Percentiles rank a stretch among this genome's conserved stretches.
Evolutionary conservation across 1,140 invertebrate species (phyloP).

Genomic region (Xylocopa sonorina): DNA sequence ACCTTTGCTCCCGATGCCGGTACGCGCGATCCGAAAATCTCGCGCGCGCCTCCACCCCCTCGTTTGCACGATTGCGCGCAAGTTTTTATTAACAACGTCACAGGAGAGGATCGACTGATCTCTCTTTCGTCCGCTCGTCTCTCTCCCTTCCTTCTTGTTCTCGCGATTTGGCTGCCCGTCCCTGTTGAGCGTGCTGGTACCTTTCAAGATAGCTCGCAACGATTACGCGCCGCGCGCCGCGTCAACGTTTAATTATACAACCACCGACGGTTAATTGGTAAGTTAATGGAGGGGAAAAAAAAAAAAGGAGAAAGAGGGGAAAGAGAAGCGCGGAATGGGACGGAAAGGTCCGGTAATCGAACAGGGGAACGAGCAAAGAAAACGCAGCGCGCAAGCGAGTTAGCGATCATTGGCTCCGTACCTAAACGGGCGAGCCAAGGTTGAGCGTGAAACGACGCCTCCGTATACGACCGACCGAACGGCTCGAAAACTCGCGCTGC

Average conservation of each 20-base stretch:
- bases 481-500: constrained; percentile 32
- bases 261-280: constrained; percentile 63
- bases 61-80: background rate
- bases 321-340: constrained; percentile 46
- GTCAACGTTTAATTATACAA: constrained; percentile 64
- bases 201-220: background rate
- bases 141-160: background rate
- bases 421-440: background rate
- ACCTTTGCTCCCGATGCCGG: constrained; percentile 51
- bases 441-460: constrained; percentile 17
- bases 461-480: constrained; percentile 48
- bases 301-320: constrained; percentile 22
- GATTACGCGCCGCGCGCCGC: constrained; percentile 37
- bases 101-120: too few species aligned
- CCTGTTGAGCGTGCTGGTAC: background rate
- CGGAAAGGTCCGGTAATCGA: constrained; percentile 70
- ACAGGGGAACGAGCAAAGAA: constrained; percentile 46
- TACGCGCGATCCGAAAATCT: constrained; percentile 45
- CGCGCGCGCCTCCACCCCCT: background rate
- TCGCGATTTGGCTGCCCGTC: background rate
- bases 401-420: constrained; percentile 6
- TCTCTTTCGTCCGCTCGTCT: background rate
- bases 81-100: constrained; percentile 5
- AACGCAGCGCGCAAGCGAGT: constrained; percentile 2
- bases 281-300: constrained; percentile 64